phyloP scores from a whole-genome alignment of 2,797 vertebrate species.

The Nannoperca australis region DNA sequence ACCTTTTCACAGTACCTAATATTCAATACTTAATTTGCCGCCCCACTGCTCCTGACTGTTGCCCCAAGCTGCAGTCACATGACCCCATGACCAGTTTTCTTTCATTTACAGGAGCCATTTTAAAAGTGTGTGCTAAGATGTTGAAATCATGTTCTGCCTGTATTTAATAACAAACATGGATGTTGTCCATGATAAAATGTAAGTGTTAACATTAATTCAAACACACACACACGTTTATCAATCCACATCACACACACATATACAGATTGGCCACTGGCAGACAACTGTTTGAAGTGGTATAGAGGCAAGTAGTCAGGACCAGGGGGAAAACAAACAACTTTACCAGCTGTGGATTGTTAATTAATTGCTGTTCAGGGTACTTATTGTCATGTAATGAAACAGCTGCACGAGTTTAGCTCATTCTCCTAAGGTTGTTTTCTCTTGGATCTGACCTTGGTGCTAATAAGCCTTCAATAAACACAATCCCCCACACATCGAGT shows the following conservation, averaged over 20 bases:
- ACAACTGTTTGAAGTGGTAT: slow-evolving; percentile 54
- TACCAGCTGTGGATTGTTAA: slow-evolving; percentile 66
- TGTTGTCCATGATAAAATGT: too few relatives aligned
- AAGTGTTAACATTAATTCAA: neutral
- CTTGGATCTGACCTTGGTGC: slow-evolving; percentile 62
- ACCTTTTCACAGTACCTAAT: slow-evolving; percentile 71
- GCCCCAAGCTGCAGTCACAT: slow-evolving; percentile 63
- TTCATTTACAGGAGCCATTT: slow-evolving; percentile 67
- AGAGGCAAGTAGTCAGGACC: slow-evolving; percentile 49
- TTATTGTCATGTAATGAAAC: slow-evolving; percentile 78
- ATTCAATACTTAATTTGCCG: slow-evolving; percentile 82
- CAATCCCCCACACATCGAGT: slow-evolving; percentile 1
- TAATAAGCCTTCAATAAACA: slow-evolving; percentile 70
- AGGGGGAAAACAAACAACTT: slow-evolving; percentile 58
- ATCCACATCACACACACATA: neutral
- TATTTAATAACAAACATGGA: slow-evolving; percentile 22
- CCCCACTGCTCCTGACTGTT: slow-evolving; percentile 72
- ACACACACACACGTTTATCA: neutral
- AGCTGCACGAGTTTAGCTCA: slow-evolving; percentile 71
- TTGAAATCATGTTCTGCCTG: slow-evolving; percentile 19
- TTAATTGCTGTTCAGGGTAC: slow-evolving; percentile 76
- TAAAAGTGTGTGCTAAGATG: slow-evolving; percentile 42
- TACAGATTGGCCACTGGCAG: slow-evolving; percentile 39
- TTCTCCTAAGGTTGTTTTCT: slow-evolving; percentile 76
- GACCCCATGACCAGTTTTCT: slow-evolving; percentile 56